Conservation (phyloP, 2,113 vertebrate species). For the Globicephala melas region DNA sequence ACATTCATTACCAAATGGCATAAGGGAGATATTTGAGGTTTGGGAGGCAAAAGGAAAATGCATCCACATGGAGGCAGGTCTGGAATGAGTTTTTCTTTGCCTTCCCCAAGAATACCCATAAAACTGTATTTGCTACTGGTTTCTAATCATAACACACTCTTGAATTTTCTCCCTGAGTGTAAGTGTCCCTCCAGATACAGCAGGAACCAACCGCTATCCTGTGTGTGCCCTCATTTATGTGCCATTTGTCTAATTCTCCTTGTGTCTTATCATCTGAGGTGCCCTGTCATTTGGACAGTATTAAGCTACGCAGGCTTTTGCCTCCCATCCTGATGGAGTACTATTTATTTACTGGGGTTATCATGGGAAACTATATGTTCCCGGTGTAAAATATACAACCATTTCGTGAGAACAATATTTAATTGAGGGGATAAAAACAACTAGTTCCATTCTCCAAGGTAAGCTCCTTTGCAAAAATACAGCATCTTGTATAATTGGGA, state of each 20-base stretch:
- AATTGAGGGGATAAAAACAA: neutral
- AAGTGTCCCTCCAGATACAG: neutral
- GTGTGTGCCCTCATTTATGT: neutral
- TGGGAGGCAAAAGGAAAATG: neutral
- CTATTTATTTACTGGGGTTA: constrained; percentile 34
- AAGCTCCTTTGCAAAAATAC: neutral
- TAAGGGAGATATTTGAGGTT: neutral
- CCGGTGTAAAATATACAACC: neutral
- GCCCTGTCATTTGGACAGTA: neutral
- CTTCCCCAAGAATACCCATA: neutral
- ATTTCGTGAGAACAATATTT: constrained; percentile 10
- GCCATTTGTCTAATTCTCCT: neutral
- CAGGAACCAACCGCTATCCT: neutral
- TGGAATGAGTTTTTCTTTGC: neutral
- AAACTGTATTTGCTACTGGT: neutral
- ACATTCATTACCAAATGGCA: neutral
- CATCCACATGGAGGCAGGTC: neutral
- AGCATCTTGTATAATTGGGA: neutral
- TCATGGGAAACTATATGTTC: neutral
- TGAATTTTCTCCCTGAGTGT: neutral
- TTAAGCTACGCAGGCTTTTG: neutral
- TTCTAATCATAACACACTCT: neutral
- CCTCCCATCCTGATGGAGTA: neutral
- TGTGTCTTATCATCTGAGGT: neutral
- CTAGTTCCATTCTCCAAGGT: neutral